Conservation (phyloP, 1,140 invertebrate genomes). For the Saccostrea cuccullata region DNA sequence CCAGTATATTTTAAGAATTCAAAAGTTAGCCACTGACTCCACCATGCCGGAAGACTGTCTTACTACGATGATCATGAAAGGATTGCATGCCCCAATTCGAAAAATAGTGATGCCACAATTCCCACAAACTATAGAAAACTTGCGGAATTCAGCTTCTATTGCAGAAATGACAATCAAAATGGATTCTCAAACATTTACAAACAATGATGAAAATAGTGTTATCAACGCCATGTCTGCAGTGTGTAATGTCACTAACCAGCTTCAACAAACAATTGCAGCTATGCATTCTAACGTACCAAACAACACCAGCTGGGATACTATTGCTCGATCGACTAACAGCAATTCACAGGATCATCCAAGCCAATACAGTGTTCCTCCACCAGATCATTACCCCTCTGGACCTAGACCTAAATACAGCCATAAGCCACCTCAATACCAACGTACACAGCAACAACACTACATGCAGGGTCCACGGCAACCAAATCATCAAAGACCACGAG, state of each 20-base stretch:
- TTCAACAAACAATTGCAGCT: not conserved
- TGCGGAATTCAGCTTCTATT: not conserved
- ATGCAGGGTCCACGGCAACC: no score
- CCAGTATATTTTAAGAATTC: slow-evolving; percentile 8
- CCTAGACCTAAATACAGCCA: no score
- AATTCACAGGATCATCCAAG: not conserved
- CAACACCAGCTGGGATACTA: no score
- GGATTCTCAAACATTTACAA: not conserved
- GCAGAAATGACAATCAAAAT: slow-evolving; percentile 35
- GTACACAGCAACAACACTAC: not conserved
- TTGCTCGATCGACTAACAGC: no score
- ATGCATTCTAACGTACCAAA: not conserved
- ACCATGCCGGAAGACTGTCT: slow-evolving; percentile 24
- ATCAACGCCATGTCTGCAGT: not conserved
- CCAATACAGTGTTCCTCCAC: not conserved
- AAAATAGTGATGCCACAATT: slow-evolving; percentile 18
- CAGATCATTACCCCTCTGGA: not conserved
- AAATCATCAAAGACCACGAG: not conserved
- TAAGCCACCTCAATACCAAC: no score
- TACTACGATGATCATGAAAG: not conserved
- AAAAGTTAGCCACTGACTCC: not conserved
- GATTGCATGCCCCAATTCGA: not conserved
- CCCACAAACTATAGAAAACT: not conserved
- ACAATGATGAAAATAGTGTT: not conserved
- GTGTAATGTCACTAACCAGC: not conserved